Percentiles rank a stretch among this genome's conserved stretches.
Evolutionary conservation across 2,797 vertebrate species (phyloP).

Genomic region (Sebastes cheni): DNA sequence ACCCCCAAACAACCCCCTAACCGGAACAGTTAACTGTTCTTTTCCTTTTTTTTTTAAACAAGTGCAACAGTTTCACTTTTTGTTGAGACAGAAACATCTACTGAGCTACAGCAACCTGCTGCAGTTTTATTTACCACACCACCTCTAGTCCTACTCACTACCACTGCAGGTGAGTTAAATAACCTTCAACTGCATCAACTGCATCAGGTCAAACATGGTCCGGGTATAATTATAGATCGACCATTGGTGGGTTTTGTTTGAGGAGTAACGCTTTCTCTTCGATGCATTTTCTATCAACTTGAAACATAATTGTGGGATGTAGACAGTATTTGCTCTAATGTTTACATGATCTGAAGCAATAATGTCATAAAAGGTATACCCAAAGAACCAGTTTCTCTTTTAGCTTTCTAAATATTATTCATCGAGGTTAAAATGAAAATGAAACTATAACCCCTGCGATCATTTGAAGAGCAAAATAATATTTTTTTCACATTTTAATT

Average conservation of each 20-base stretch:
- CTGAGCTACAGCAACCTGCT: not conserved
- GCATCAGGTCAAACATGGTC: not conserved
- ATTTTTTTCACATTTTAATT: fast-evolving
- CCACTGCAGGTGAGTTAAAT: not conserved
- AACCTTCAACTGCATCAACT: not conserved
- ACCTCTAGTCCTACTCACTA: no score
- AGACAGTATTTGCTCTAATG: not conserved
- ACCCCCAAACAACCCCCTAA: no score
- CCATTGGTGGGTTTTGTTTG: not conserved
- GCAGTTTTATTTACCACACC: not conserved
- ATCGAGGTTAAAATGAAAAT: not conserved
- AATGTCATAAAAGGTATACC: not conserved
- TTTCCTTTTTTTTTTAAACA: no score
- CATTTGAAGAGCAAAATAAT: not conserved
- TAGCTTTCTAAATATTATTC: not conserved
- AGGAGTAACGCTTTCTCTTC: not conserved
- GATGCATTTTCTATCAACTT: not conserved
- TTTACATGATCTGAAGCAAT: not conserved
- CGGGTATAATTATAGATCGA: not conserved
- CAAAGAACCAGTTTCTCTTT: not conserved
- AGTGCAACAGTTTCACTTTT: no score
- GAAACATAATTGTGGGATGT: not conserved
- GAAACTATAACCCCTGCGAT: not conserved
- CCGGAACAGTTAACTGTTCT: no score
- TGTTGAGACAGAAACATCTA: not conserved